Percentiles rank a stretch among this genome's conserved stretches.
Conservation (phyloP, 1,140 invertebrate species). For the Tetragonula clypearis region DNA sequence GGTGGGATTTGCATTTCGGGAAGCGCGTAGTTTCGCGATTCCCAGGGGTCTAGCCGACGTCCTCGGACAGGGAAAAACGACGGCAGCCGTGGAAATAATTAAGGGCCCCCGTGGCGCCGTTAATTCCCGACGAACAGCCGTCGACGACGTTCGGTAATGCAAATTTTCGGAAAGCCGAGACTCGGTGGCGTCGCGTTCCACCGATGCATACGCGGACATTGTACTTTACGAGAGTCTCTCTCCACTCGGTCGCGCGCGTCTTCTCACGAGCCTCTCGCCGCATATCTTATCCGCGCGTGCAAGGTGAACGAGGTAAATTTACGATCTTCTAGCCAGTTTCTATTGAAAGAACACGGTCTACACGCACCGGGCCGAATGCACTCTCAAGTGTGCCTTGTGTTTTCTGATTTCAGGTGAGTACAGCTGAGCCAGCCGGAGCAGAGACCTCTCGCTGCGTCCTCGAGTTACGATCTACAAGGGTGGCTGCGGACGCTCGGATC, state of each 20-base stretch:
- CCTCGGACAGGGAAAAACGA: too few relatives aligned
- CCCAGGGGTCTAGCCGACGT: neutral
- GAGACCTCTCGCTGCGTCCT: constrained; percentile 10
- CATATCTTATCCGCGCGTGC: constrained; percentile 60
- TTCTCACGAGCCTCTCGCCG: constrained; percentile 49
- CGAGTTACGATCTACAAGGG: constrained; percentile 19
- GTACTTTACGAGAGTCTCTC: constrained; percentile 43
- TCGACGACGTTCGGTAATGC: constrained; percentile 22
- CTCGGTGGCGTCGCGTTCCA: constrained; percentile 6
- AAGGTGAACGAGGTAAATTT: constrained; percentile 66
- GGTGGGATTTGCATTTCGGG: constrained; percentile 34
- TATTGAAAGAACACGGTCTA: constrained; percentile 43
- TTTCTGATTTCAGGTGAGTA: constrained; percentile 58
- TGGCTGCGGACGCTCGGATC: neutral
- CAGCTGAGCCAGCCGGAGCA: neutral
- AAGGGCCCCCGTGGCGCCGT: constrained; percentile 10
- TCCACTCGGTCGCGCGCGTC: constrained; percentile 43
- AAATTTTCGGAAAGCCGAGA: constrained; percentile 40
- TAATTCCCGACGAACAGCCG: constrained; percentile 26
- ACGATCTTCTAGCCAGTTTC: constrained; percentile 48
- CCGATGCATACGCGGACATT: constrained; percentile 41
- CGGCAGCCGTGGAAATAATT: constrained; percentile 29
- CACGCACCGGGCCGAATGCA: constrained; percentile 24
- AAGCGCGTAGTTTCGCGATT: neutral
- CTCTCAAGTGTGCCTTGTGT: constrained; percentile 34